Conservation (phyloP, 1,140 invertebrate species). For the Drosophila mayri region DNA sequence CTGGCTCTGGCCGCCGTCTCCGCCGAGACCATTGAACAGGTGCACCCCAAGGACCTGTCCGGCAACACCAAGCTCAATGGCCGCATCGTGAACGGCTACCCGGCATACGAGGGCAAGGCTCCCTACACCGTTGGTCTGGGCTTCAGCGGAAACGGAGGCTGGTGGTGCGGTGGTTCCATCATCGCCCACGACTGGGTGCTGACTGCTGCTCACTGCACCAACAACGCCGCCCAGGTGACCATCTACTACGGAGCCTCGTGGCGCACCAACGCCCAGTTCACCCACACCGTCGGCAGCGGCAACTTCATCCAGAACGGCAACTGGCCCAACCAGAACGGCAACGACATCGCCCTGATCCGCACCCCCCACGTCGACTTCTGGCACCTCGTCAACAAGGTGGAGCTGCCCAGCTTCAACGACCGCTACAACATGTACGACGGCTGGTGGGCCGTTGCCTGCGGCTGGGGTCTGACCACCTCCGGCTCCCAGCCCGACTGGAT, state of each 20-base stretch:
- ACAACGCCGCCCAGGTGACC: conserved; percentile 30
- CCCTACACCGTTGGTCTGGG: conserved; percentile 85
- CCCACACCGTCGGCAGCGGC: conserved; percentile 39
- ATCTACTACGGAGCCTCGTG: conserved; percentile 65
- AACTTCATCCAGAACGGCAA: conserved; percentile 45
- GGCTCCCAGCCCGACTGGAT: conserved; percentile 41
- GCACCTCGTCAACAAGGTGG: conserved; percentile 34
- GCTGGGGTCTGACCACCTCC: conserved; percentile 36
- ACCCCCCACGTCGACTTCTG: conserved; percentile 36
- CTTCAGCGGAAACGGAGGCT: conserved; percentile 63
- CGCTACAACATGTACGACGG: conserved; percentile 23
- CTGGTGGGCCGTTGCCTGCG: conserved; percentile 40
- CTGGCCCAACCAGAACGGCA: conserved; percentile 6
- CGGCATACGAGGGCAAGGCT: conserved; percentile 82
- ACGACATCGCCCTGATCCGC: conserved; percentile 55
- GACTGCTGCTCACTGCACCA: conserved; percentile 87
- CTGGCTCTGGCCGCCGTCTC: conserved; percentile 29
- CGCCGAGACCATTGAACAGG: conserved; percentile 31
- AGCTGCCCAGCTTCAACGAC: conserved; percentile 37
- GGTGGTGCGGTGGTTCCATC: conserved; percentile 85
- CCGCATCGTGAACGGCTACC: conserved; percentile 69
- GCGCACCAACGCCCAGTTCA: conserved; percentile 56
- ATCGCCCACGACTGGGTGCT: conserved; percentile 86
- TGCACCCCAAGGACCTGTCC: conserved; percentile 37
- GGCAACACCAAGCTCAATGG: conserved; percentile 13